phyloP scores from a whole-genome alignment of 2,797 vertebrate species.

The Malacoraja senta region DNA sequence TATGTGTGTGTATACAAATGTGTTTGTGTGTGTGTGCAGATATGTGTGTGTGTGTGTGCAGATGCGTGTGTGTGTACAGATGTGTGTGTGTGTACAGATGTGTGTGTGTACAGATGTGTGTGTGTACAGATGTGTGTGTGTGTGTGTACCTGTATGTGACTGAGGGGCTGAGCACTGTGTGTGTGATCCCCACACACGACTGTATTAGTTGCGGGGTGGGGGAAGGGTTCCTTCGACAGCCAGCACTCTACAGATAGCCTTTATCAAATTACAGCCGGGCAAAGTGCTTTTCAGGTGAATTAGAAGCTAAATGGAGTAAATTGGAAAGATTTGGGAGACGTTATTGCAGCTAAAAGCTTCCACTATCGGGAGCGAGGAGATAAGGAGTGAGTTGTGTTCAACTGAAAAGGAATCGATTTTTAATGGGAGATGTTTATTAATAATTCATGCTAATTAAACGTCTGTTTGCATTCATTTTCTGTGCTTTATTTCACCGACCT shows the following conservation, averaged over 20 bases:
- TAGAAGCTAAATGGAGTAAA: conserved; percentile 35
- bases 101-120: no score
- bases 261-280: conserved; percentile 32
- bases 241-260: not conserved
- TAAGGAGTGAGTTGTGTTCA: conserved; percentile 24
- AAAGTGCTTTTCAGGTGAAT: conserved; percentile 35
- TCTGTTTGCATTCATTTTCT: conserved; percentile 19
- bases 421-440: conserved; percentile 19
- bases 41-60: no score
- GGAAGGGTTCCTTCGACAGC: not conserved
- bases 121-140: no score
- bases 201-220: not conserved
- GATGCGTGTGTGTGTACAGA: no score
- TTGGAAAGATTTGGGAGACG: conserved; percentile 28
- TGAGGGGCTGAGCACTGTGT: not conserved
- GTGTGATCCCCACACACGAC: not conserved
- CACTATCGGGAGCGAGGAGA: not conserved
- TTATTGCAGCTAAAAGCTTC: conserved; percentile 35
- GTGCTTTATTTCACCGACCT: not conserved
- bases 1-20: no score
- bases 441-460: conserved; percentile 29
- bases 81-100: no score
- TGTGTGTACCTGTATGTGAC: not conserved
- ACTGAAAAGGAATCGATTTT: conserved; percentile 17
- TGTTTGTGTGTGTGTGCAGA: no score